phyloP scores from a whole-genome alignment of 2,113 vertebrate genomes.

The Sinocyclocheilus maitianheensis region DNA sequence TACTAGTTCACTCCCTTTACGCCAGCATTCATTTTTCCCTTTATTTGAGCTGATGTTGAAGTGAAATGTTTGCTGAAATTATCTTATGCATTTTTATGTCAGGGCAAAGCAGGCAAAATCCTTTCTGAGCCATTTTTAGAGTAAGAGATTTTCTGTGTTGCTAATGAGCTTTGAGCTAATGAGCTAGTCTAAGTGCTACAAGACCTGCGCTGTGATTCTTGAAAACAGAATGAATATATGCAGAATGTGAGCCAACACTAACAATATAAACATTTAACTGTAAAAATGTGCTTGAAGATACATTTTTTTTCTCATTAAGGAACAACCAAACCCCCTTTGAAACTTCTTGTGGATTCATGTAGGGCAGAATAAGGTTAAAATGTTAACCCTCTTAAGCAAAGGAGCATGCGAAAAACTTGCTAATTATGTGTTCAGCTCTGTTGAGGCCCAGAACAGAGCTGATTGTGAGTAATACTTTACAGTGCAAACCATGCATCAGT shows the following conservation, averaged over 20 bases:
- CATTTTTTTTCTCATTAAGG: constrained; percentile 16
- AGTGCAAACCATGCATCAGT: constrained; percentile 39
- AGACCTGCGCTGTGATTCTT: neutral
- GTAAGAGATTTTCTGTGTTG: neutral
- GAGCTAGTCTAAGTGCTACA: neutral
- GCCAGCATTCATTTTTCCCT: neutral
- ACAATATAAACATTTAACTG: constrained; percentile 21
- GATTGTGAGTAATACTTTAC: constrained; percentile 43
- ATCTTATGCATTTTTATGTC: neutral
- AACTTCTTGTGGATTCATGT: constrained; percentile 5
- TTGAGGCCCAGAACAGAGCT: constrained; percentile 26
- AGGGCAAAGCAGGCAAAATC: neutral
- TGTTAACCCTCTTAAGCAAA: constrained; percentile 40
- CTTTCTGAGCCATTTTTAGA: neutral
- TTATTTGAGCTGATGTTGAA: neutral
- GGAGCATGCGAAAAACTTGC: constrained; percentile 23
- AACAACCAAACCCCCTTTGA: constrained; percentile 9
- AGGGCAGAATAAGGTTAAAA: constrained; percentile 27
- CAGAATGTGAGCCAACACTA: neutral
- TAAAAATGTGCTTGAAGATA: neutral
- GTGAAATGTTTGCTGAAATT: neutral
- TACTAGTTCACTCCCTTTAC: neutral
- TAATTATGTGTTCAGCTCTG: constrained; percentile 29
- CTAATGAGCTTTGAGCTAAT: constrained; percentile 13
- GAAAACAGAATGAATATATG: neutral